A percentile compares a stretch with the other conserved stretches of the same genome.
Evolutionary conservation across 2,888 invertebrate genomes (phyloP).

Genomic region (Ethmia dodecea): DNA sequence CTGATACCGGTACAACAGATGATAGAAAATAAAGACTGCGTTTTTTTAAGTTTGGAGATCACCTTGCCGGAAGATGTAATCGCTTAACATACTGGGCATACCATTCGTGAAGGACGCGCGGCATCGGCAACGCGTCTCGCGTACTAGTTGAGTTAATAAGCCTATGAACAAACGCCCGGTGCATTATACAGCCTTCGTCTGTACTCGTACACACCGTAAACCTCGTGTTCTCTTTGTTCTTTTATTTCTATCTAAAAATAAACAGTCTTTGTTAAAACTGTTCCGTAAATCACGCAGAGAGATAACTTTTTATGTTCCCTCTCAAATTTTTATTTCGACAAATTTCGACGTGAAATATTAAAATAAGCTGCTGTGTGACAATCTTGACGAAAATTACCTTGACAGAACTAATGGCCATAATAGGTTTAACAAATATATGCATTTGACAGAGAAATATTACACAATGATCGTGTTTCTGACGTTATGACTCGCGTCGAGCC

Average conservation of each 20-base stretch:
- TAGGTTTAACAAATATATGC: conserved; percentile 63
- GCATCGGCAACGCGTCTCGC: conserved; percentile 43
- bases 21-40: no score
- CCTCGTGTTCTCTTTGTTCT: conserved; percentile 19
- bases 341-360: conserved; percentile 19
- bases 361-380: conserved; percentile 36
- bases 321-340: conserved; percentile 9
- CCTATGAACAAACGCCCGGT: conserved; percentile 24
- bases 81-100: conserved; percentile 38
- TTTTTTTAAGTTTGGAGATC: no score
- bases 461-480: conserved; percentile 46
- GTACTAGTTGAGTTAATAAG: conserved; percentile 45
- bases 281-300: no score
- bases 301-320: no score
- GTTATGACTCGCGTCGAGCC: background rate
- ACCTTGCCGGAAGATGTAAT: conserved; percentile 51
- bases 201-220: conserved; percentile 4
- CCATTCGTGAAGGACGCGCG: conserved; percentile 53
- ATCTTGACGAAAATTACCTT: conserved; percentile 64
- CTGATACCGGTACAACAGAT: no score
- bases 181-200: conserved; percentile 25
- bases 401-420: conserved; percentile 61
- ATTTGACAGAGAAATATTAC: conserved; percentile 54
- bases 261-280: no score
- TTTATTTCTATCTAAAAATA: no score